Evolutionary conservation across 1,140 invertebrate species (phyloP).

Genomic region (Lucilia cuprina): DNA sequence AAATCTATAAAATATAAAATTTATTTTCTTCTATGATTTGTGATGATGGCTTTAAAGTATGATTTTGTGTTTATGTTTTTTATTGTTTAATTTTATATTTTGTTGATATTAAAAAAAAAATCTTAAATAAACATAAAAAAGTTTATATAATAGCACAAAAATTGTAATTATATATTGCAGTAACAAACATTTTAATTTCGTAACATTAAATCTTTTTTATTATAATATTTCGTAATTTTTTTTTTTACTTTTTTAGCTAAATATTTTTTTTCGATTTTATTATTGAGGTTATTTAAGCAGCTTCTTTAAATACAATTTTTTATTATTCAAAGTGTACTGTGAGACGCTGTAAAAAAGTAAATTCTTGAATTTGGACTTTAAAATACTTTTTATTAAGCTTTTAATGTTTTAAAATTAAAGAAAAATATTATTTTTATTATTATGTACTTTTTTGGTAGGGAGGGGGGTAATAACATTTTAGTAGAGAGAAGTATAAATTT

Average conservation of each 20-base stretch:
- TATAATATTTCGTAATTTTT: neutral
- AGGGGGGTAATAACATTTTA: neutral
- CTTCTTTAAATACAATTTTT: conserved; percentile 1
- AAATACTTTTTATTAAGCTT: conserved; percentile 19
- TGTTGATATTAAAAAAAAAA: neutral
- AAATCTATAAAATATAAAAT: neutral
- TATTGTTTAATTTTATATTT: neutral
- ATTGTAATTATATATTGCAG: neutral
- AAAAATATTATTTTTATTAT: neutral
- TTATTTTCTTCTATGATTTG: neutral
- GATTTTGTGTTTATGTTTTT: neutral
- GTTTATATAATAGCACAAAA: neutral
- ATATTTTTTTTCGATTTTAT: neutral
- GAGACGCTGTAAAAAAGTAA: conserved; percentile 39
- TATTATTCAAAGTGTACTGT: conserved; percentile 38
- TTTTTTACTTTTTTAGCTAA: neutral
- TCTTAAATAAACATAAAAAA: conserved; percentile 1
- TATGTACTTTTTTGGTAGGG: neutral
- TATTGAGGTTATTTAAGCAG: neutral
- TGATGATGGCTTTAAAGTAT: neutral
- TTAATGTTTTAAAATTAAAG: neutral
- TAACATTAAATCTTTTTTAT: neutral
- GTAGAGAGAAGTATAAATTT: neutral
- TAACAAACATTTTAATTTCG: neutral
- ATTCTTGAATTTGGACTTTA: conserved; percentile 38